Conservation (phyloP, 2,113 vertebrate species). For the Clupea harengus region DNA sequence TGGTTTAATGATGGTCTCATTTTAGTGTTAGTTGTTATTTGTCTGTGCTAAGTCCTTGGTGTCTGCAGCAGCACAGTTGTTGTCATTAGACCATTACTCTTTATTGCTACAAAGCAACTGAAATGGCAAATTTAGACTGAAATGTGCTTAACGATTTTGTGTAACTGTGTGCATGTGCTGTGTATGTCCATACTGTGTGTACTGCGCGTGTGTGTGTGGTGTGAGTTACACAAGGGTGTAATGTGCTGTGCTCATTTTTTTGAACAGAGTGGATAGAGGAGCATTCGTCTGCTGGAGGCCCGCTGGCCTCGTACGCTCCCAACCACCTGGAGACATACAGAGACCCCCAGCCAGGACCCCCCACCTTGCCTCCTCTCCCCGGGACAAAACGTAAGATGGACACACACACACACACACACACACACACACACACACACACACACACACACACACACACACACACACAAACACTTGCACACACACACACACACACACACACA, state of each 20-base stretch:
- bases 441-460: background rate
- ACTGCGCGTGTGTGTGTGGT: conserved; percentile 23
- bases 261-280: conserved; percentile 93
- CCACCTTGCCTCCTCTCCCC: conserved; percentile 64
- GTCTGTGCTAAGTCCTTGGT: background rate
- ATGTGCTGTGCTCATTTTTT: conserved; percentile 17
- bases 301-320: conserved; percentile 79
- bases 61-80: background rate
- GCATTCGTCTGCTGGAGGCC: conserved; percentile 82
- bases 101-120: background rate
- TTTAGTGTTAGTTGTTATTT: conserved; percentile 15
- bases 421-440: background rate
- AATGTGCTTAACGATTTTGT: no score
- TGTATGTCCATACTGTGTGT: conserved; percentile 30
- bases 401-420: conserved; percentile 9
- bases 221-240: background rate
- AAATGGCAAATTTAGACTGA: background rate
- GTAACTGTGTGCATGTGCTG: conserved; percentile 11
- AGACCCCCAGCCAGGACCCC: conserved; percentile 74
- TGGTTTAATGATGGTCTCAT: background rate
- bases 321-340: conserved; percentile 88
- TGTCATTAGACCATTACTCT: background rate
- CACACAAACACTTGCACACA: background rate
- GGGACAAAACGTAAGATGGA: conserved; percentile 65
- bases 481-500: background rate